Percentiles rank a stretch among this genome's conserved stretches.
Conservation (phyloP, 2,797 vertebrate species). For the Dromococcyx pavoninus region DNA sequence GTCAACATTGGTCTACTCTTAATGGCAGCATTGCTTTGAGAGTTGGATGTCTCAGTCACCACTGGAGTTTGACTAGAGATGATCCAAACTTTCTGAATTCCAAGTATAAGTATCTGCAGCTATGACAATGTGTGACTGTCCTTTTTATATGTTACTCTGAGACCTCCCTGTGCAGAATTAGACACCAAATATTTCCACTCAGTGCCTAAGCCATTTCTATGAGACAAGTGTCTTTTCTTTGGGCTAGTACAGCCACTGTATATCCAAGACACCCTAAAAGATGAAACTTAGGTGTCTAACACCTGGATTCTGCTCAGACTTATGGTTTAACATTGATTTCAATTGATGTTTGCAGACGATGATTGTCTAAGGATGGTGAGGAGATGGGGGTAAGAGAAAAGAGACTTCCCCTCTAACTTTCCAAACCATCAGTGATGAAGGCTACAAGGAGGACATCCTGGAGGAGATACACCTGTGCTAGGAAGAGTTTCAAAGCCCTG, state of each 20-base stretch:
- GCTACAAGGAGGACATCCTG: not conserved
- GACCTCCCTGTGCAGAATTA: not conserved
- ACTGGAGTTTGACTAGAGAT: not conserved
- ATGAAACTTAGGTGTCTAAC: not conserved
- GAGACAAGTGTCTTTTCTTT: not conserved
- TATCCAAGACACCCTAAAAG: not conserved
- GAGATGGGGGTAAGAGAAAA: not conserved
- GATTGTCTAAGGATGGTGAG: not conserved
- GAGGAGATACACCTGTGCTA: not conserved
- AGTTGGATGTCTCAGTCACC: not conserved
- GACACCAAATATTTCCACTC: not conserved
- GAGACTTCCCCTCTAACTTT: not conserved
- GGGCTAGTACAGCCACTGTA: not conserved
- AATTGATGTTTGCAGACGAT: not conserved
- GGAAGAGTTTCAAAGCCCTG: not conserved
- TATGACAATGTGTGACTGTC: not conserved
- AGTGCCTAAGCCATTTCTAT: not conserved
- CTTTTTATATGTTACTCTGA: not conserved
- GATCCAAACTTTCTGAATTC: not conserved
- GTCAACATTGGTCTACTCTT: not conserved
- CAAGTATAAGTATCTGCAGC: not conserved
- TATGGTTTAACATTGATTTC: not conserved
- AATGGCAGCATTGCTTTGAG: not conserved
- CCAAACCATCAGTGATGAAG: not conserved
- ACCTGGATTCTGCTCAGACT: not conserved